Percentiles rank a stretch among this genome's conserved stretches.
These are phyloP conservation scores for Drosophila borealis DNA, from an alignment of 2,888 invertebrate genomes.

Conservation along the genomic window DNA sequence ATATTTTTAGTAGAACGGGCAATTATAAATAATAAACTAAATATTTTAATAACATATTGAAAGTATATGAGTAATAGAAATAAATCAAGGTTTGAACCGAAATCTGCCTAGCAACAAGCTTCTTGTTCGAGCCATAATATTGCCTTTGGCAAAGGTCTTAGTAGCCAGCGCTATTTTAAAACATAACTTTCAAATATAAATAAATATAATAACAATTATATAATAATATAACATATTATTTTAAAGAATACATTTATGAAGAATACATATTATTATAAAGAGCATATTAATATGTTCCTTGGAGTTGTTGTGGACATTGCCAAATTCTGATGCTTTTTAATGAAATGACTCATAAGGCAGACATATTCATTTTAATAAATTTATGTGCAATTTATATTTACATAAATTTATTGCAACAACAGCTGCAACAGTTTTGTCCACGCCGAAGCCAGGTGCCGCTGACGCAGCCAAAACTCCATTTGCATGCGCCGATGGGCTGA, in stretches of 20 bases:
- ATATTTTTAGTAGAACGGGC: no score
- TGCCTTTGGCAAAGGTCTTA: no score
- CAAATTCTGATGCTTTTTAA: background rate
- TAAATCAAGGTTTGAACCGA: no score
- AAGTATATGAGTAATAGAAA: no score
- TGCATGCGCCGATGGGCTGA: conserved; percentile 39
- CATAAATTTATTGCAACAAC: conserved; percentile 11
- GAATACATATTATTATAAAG: background rate
- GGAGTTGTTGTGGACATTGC: background rate
- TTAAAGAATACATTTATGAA: background rate
- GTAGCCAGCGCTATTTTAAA: no score
- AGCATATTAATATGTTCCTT: conserved; percentile 1
- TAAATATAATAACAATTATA: no score
- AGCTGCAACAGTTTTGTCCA: conserved; percentile 36
- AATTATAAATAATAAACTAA: no score
- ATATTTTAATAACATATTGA: no score
- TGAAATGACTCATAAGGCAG: conserved; percentile 11
- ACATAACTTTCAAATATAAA: no score
- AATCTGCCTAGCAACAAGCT: no score
- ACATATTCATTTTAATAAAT: no score
- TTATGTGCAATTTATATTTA: background rate
- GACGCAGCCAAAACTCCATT: conserved; percentile 39
- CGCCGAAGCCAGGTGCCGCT: conserved; percentile 31
- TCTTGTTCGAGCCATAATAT: no score
- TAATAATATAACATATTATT: background rate